Base-by-base conservation (phyloP, 1,140 invertebrate species). In the Drosophila kohkoa region DNA sequence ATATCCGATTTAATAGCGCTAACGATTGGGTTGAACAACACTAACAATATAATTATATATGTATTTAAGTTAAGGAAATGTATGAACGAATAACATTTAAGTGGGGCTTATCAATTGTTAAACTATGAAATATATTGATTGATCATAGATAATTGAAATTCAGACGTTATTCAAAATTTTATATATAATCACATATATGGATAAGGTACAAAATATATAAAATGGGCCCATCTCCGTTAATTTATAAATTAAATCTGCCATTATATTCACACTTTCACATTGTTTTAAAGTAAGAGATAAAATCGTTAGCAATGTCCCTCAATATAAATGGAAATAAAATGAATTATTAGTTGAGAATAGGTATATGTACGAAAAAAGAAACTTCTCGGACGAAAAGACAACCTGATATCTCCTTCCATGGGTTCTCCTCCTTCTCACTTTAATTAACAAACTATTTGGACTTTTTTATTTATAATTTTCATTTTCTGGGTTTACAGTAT, bases 21-120 rank as follows among this genome's bases (percentile, higher is more conserved):
- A 75, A 60, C 28, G 85, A 89, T 66, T 86, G 79, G 80, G 73
- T 71, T 11, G 88, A 86, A 75, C 74, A 77, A 70, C 59, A 77
- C 70, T 65, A 63, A 68, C 59, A 45, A 45, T 49, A 70, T 66
- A 66, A 55, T 55, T 66, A 66, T 48, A 20, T 52, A 35, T 13
- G 5, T 65, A 57, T 30, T 62, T 43, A 52, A 62, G 15, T 58
- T 67, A 75, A 72, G 63, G 32, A 2, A 54, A 64, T 81, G 46
- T 78, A 75, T 78, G 64, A 52, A 71, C 45, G 51, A 68, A 52
- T 77, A 55, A 65, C 25, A 28, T 55, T 35, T 71, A 67, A 66
- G 75, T 60, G 65, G 71, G 65, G 60, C 46, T 74, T 70, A 70
- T 71, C 48, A 68, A 79, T 75, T 81, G 79, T 81, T 81, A 79